Evolutionary conservation across 2,113 vertebrate species (phyloP).

Genomic region (Hippolais icterina): DNA sequence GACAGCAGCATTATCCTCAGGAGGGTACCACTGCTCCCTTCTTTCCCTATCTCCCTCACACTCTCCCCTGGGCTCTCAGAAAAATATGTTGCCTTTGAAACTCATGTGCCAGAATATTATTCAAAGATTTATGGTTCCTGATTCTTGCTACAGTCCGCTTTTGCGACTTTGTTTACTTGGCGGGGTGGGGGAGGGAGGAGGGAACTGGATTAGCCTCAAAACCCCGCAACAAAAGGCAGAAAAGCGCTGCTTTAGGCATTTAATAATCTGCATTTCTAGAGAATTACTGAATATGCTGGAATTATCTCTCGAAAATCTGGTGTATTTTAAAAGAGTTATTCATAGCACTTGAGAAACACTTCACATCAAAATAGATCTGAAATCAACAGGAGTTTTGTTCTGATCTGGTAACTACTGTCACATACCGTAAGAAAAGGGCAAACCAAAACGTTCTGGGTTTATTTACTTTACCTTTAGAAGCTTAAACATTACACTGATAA

Average conservation of each 20-base stretch:
- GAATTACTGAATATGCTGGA: not conserved
- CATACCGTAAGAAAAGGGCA: not conserved
- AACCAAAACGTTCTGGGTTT: not conserved
- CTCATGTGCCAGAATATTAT: not conserved
- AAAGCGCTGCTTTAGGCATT: not conserved
- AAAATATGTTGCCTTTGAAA: not conserved
- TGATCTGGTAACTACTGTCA: not conserved
- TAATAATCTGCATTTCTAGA: conserved; percentile 1
- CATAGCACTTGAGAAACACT: not conserved
- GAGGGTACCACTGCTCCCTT: not conserved
- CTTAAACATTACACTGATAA: not conserved
- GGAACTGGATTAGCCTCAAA: conserved; percentile 12
- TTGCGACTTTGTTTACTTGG: not conserved
- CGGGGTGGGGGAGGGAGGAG: conserved; percentile 1
- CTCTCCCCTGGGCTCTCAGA: not conserved
- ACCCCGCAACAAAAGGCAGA: conserved; percentile 1
- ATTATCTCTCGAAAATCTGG: not conserved
- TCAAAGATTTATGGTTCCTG: not conserved
- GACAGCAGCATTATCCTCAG: rapidly evolving
- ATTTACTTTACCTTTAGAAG: not conserved
- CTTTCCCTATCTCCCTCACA: not conserved
- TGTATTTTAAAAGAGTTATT: not conserved
- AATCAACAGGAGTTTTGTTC: not conserved
- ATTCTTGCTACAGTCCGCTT: not conserved
- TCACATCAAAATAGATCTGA: not conserved